Percentiles rank a stretch among this genome's conserved stretches.
These are phyloP conservation scores for Dynastes maya DNA, from an alignment of 2,888 invertebrate species.

Conservation along the genomic window DNA sequence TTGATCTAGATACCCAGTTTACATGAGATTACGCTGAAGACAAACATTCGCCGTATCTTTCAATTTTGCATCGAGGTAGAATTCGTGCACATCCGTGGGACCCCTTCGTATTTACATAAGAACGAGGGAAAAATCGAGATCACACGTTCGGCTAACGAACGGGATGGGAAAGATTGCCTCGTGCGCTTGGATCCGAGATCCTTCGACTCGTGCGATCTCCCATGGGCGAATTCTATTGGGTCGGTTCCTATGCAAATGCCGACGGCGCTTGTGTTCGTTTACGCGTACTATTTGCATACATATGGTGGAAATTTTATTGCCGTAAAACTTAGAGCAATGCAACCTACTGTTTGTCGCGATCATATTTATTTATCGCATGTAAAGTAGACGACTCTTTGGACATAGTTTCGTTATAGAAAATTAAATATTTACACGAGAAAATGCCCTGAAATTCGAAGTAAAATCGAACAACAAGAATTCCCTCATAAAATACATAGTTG, in stretches of 20 bases:
- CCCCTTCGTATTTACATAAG: conserved; percentile 39
- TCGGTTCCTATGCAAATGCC: background rate
- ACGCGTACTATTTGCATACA: conserved; percentile 1
- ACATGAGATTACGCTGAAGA: conserved; percentile 46
- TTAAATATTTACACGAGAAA: too few relatives aligned
- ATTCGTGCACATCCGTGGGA: conserved; percentile 38
- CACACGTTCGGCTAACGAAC: conserved; percentile 43
- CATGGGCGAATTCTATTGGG: conserved; percentile 15
- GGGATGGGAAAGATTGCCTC: conserved; percentile 22
- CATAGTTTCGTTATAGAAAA: too few relatives aligned
- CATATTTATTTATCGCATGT: too few relatives aligned
- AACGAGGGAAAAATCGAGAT: conserved; percentile 40
- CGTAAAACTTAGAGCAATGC: background rate
- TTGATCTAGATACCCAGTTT: conserved; percentile 50
- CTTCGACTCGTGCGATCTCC: background rate
- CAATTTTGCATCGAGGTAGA: conserved; percentile 41
- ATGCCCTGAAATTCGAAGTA: too few relatives aligned
- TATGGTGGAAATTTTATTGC: conserved; percentile 13
- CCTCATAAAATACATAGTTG: too few relatives aligned
- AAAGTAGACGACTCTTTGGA: too few relatives aligned
- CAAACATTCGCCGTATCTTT: conserved; percentile 49
- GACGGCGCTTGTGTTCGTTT: background rate
- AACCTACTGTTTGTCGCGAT: too few relatives aligned
- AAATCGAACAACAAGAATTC: too few relatives aligned
- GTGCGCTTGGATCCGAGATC: background rate